A percentile compares a stretch with the other conserved stretches of the same genome.
Evolutionary conservation across 2,797 vertebrate species (phyloP).

Genomic region (Urosaurus nigricauda): DNA sequence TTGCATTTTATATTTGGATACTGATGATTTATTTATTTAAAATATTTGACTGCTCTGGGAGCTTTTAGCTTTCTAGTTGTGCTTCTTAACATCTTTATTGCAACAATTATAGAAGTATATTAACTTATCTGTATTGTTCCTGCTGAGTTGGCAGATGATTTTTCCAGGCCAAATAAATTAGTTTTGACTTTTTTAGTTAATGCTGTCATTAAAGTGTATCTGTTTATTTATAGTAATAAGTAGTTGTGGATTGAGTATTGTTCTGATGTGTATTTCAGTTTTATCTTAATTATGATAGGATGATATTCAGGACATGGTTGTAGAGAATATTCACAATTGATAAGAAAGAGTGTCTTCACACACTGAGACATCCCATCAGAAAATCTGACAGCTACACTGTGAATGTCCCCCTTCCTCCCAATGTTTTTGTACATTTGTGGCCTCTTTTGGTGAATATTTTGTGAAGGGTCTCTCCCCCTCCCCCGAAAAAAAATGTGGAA

Average conservation of each 20-base stretch:
- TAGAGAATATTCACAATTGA: slow-evolving; percentile 3
- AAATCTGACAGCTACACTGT: no score
- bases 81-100: not conserved
- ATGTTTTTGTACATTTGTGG: no score
- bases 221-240: not conserved
- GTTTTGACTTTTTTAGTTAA: not conserved
- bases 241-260: not conserved
- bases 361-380: no score
- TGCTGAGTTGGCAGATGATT: not conserved
- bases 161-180: not conserved
- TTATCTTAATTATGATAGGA: not conserved
- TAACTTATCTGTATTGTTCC: not conserved
- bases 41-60: not conserved
- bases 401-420: no score
- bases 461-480: no score
- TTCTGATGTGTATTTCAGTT: not conserved
- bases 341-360: no score
- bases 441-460: no score
- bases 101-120: not conserved
- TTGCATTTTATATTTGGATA: slow-evolving; percentile 4
- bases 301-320: not conserved
- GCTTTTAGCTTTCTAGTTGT: not conserved
- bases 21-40: not conserved
- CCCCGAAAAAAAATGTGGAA: no score
- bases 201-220: not conserved